phyloP scores from a whole-genome alignment of 1,140 invertebrate species.

The Ctenoplectra terminalis region DNA sequence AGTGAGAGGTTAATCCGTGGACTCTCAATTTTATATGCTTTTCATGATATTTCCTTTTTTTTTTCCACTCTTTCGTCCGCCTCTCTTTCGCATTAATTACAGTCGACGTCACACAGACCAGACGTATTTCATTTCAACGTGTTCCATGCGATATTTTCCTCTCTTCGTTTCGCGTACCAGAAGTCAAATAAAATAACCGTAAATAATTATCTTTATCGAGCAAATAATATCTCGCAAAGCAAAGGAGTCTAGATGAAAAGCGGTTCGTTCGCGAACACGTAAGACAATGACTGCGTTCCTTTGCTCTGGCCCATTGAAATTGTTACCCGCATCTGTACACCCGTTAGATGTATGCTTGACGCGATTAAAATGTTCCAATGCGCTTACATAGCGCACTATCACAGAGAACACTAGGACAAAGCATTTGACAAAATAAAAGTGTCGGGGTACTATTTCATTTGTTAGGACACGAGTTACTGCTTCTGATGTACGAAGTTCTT shows the following conservation, averaged over 20 bases:
- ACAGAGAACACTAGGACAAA: not conserved
- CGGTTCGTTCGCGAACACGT: not conserved
- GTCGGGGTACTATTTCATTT: too few species aligned
- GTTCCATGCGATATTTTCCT: constrained; percentile 27
- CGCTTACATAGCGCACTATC: not conserved
- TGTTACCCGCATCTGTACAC: not conserved
- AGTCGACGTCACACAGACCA: constrained; percentile 35
- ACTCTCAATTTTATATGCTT: constrained; percentile 38
- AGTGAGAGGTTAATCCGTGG: constrained; percentile 28
- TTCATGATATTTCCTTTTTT: constrained; percentile 18
- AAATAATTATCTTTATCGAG: constrained; percentile 33
- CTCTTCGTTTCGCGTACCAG: not conserved
- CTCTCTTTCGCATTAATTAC: constrained; percentile 59
- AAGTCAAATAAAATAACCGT: constrained; percentile 9
- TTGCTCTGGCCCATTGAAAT: constrained; percentile 11
- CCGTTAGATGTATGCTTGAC: not conserved
- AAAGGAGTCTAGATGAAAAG: constrained; percentile 5
- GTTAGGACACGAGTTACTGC: not conserved
- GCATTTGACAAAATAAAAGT: constrained; percentile 1
- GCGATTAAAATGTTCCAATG: constrained; percentile 8
- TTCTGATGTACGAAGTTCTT: not conserved
- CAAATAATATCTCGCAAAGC: not conserved
- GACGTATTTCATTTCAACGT: constrained; percentile 18
- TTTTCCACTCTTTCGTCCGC: constrained; percentile 27
- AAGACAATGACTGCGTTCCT: not conserved